Base-by-base conservation (phyloP, 2,797 vertebrate genomes). In the Cossypha heuglini region DNA sequence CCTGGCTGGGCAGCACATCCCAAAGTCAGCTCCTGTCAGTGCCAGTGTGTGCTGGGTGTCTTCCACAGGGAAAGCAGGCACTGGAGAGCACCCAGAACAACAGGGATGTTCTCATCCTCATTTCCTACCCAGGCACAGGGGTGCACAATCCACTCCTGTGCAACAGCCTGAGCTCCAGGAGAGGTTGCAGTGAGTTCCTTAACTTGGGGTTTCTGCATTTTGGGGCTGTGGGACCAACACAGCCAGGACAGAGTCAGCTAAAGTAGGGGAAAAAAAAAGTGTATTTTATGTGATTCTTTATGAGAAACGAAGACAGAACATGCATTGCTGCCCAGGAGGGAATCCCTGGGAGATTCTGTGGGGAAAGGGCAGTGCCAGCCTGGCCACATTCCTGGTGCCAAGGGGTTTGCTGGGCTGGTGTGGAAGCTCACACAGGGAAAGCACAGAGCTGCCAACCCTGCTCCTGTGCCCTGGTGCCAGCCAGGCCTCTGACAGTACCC, bases 121-220 rank as follows among this genome's bases (percentile, higher is more conserved):
- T 31, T 37, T 58, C 52, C 69, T 15, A 1, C 25, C 51, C 31
- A 14, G 42, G 58, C 42, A 25, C 59, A 48, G 42, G 35, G 29
- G 20, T 33, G 18, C 52, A 58, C 52, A 33, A 16, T 10, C 4
- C 40, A n/a, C 15, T 2, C n/a, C 3, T 20, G n/a, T 45, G 51
- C 17, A 22, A 10, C 21, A 74, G 17, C 61, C 51, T 18, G 52
- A 58, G 71, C 43, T 43, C 6, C 43, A 66, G 69, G 13, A 40
- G 25, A 33, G 9, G 69, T 0, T 64, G 31, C 51, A 57, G 31
- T 6, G 59, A 57, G 31, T 3, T 37, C 14, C 10, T 8, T 2
- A 5, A 22, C 14, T 22, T 12, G 37, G 43, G 69, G 31, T 9
- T 43, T n/a, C 5, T 64, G 11, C 2, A 5, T 35, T 57, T 49